A percentile compares a stretch with the other conserved stretches of the same genome.
These are phyloP conservation scores for Apamea sordens DNA, from an alignment of 2,888 invertebrate genomes.

Conservation along the genomic window DNA sequence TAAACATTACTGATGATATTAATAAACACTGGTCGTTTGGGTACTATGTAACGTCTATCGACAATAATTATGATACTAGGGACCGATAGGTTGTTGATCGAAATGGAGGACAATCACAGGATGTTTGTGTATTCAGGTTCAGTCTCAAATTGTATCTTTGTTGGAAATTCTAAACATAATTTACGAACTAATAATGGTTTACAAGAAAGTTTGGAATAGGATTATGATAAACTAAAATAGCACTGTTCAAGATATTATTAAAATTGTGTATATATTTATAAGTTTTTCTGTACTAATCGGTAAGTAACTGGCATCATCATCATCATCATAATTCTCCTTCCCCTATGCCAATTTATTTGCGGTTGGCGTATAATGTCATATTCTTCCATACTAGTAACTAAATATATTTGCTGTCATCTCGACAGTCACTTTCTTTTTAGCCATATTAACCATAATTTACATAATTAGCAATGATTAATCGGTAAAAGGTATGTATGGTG, in stretches of 20 bases:
- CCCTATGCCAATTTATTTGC: not conserved
- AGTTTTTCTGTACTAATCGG: too few species aligned
- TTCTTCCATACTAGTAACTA: not conserved
- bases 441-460: not conserved
- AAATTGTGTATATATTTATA: not conserved
- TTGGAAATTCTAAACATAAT: conserved; percentile 36
- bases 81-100: conserved; percentile 19
- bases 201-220: not conserved
- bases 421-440: not conserved
- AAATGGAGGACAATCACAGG: conserved; percentile 60
- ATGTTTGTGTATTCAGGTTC: conserved; percentile 54
- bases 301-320: not conserved
- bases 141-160: conserved; percentile 34
- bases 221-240: not conserved
- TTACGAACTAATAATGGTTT: not conserved
- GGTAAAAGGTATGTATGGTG: not conserved
- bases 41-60: conserved; percentile 32
- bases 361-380: too few species aligned
- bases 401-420: not conserved
- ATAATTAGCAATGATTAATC: not conserved
- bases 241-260: too few species aligned
- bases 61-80: conserved; percentile 24
- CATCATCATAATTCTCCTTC: too few species aligned
- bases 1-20: conserved; percentile 53
- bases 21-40: conserved; percentile 35